Base-by-base conservation (phyloP, 35 echinoderm and acorn worm species). In the Heliocidaris erythrogramma region DNA sequence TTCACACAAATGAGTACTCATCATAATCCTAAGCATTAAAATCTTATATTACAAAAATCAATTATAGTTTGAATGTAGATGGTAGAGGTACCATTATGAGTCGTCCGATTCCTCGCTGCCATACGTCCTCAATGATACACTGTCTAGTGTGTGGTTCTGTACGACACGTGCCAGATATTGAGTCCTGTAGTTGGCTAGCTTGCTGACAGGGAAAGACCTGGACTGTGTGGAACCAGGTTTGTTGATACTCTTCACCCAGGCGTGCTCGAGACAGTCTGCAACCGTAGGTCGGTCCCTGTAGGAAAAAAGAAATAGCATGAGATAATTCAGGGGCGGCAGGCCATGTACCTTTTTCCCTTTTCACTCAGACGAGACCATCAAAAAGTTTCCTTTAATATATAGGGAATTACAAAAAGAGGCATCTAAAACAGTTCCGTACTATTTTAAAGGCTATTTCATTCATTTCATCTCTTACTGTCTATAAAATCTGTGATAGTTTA, bases 191-290 rank as follows among this genome's bases (percentile, higher is more conserved):
- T 32, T 92, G 27, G 91, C 91, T 30, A 92, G 49, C 48, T 59
- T 49, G 13, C 9, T 59, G 27, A 49, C 50, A 13, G 48, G 91
- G 91, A 92, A 92, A 27, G 91, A 92, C 49, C 91, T 13, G 49
- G 91, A 92, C 49, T 92, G 91, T n/a, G 91, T 29, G 13, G 91
- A 49, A 11, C 91, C 91, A 27, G 91, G 49, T n/a, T 59, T 49
- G 91, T 92, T 92, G 49, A 92, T 92, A n/a, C 91, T 92, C 49
- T 92, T 92, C 47, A 92, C 91, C 91, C 91, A 92, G n/a, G 9
- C 32, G 91, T 92, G 91, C 48, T 92, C 91, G 2, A 92, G 91
- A 30, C 91, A 92, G 8, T 92, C 47, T 30, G 91, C 91, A 7
- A 92, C 91, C 7, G 91, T 92, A 29, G 91, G 91, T 17, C 91